Percentiles rank a stretch among this genome's conserved stretches.
These are phyloP conservation scores for Strigops habroptila DNA, from an alignment of 2,113 vertebrate species.

Conservation along the genomic window DNA sequence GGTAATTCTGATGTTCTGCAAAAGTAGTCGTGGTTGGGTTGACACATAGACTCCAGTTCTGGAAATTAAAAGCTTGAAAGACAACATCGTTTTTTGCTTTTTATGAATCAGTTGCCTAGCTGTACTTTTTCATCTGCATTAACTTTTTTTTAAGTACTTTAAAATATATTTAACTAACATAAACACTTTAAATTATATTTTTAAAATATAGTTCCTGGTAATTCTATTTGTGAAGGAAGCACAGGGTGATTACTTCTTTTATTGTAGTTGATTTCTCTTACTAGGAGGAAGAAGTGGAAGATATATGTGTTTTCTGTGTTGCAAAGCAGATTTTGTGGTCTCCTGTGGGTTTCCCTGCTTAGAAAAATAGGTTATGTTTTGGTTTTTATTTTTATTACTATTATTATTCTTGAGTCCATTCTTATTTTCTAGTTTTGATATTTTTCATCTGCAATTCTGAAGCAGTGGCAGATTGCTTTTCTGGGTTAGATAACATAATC, in stretches of 20 bases:
- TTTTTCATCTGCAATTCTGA: slow-evolving; percentile 23
- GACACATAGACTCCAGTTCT: not conserved
- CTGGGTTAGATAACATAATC: slow-evolving; percentile 2
- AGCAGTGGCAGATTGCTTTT: not conserved
- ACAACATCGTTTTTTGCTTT: not conserved
- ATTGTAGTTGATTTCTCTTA: not conserved
- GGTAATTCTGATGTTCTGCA: not conserved
- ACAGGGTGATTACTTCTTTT: not conserved
- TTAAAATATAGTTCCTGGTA: not conserved
- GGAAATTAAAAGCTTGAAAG: slow-evolving; percentile 12
- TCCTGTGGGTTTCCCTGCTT: not conserved
- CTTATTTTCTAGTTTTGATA: not conserved
- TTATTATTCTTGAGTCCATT: not conserved
- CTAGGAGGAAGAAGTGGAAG: not conserved
- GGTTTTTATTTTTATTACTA: not conserved
- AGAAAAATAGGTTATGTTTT: not conserved
- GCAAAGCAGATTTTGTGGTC: not conserved
- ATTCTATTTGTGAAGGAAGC: not conserved
- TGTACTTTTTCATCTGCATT: not conserved
- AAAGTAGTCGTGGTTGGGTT: slow-evolving; percentile 10
- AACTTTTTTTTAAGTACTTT: not conserved
- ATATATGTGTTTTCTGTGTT: not conserved
- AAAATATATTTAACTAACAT: not conserved
- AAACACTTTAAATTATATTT: not conserved
- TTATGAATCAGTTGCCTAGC: not conserved